Percentiles rank a stretch among this genome's conserved stretches.
Conservation (phyloP, 2,888 invertebrate genomes). For the Neoscelio sp. region DNA sequence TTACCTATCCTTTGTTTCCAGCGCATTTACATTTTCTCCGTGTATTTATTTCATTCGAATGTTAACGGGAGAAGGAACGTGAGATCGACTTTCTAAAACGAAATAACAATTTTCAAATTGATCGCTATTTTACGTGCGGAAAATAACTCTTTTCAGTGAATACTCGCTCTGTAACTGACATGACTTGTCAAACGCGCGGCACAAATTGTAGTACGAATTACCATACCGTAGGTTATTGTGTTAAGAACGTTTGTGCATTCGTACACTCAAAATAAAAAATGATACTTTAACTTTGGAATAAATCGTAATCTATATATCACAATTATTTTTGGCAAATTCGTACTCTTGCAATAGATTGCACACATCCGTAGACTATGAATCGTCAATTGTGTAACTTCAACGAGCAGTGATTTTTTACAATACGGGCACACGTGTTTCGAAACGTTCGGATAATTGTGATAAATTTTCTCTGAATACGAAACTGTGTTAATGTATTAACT, state of each 20-base stretch:
- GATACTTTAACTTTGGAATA: too few species aligned
- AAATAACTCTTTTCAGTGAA: too few species aligned
- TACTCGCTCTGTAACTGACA: too few species aligned
- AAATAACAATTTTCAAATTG: too few species aligned
- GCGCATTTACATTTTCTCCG: slow-evolving; percentile 29
- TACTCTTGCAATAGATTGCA: slow-evolving; percentile 30
- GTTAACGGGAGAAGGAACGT: slow-evolving; percentile 19
- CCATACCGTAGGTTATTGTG: too few species aligned
- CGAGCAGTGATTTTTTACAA: slow-evolving; percentile 42
- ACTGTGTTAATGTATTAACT: slow-evolving; percentile 53
- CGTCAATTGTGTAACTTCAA: slow-evolving; percentile 52
- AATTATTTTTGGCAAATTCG: slow-evolving; percentile 19
- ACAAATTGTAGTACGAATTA: too few species aligned
- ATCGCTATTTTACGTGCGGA: too few species aligned
- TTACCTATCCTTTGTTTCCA: slow-evolving; percentile 30
- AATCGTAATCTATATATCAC: too few species aligned
- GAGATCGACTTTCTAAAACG: too few species aligned
- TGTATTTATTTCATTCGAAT: slow-evolving; percentile 1
- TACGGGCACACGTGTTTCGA: slow-evolving; percentile 56
- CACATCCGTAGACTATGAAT: slow-evolving; percentile 37
- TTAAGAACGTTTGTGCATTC: too few species aligned
- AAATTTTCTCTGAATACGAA: slow-evolving; percentile 50
- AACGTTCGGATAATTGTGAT: slow-evolving; percentile 49
- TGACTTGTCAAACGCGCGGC: too few species aligned
- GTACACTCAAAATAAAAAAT: too few species aligned